Conservation (phyloP, 1,140 invertebrate genomes). For the Drosophila ohnishii region DNA sequence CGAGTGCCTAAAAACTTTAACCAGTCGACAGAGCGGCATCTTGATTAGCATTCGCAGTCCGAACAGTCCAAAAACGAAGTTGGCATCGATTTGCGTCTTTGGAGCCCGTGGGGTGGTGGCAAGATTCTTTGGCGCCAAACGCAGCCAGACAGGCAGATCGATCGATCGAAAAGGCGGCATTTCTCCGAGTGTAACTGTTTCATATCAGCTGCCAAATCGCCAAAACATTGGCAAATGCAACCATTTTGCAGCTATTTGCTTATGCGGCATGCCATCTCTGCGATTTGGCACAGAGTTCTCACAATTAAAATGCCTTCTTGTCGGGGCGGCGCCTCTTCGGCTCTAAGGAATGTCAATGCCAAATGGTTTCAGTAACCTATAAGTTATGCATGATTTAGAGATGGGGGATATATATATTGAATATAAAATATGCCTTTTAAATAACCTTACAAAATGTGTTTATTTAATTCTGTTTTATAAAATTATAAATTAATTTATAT, state of each 20-base stretch:
- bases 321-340: constrained; percentile 44
- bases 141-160: constrained; percentile 35
- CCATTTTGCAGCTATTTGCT: constrained; percentile 32
- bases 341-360: constrained; percentile 67
- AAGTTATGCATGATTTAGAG: neutral
- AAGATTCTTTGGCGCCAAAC: constrained; percentile 75
- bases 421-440: too few species aligned
- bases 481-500: too few species aligned
- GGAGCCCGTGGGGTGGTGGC: constrained; percentile 70
- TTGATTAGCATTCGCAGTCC: constrained; percentile 65
- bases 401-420: neutral
- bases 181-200: constrained; percentile 45
- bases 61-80: constrained; percentile 34
- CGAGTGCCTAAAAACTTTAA: constrained; percentile 17
- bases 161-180: constrained; percentile 11
- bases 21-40: constrained; percentile 66
- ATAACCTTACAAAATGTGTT: too few species aligned
- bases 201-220: constrained; percentile 41
- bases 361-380: constrained; percentile 8
- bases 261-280: constrained; percentile 59
- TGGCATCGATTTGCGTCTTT: constrained; percentile 36
- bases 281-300: constrained; percentile 74
- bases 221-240: constrained; percentile 12
- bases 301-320: constrained; percentile 70
- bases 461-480: too few species aligned